A percentile compares a stretch with the other conserved stretches of the same genome.
These are phyloP conservation scores for Trochalopteron elliotii DNA, from an alignment of 2,113 vertebrate species.

Conservation along the genomic window DNA sequence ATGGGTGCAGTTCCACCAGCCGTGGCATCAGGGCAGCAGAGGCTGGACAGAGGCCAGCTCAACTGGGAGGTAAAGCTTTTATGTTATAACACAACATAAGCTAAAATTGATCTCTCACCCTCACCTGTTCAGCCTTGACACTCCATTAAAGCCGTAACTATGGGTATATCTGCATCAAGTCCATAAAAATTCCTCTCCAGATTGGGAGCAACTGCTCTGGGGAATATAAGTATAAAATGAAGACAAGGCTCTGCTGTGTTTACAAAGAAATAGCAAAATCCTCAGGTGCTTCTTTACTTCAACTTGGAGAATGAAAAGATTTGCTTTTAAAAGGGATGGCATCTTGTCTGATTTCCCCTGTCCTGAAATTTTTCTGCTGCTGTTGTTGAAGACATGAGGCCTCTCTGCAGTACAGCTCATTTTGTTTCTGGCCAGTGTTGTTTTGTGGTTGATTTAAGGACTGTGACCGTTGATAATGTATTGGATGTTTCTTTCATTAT, in stretches of 20 bases:
- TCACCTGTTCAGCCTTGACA: neutral
- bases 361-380: neutral
- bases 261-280: neutral
- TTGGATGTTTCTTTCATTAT: neutral
- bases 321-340: neutral
- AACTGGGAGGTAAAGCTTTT: neutral
- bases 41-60: neutral
- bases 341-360: neutral
- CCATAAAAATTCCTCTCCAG: neutral
- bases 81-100: neutral
- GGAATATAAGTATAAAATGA: neutral
- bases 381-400: neutral
- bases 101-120: neutral
- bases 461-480: neutral
- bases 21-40: neutral
- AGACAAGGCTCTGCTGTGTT: neutral
- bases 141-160: neutral
- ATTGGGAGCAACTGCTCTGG: neutral
- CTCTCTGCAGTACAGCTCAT: neutral
- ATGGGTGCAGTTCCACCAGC: neutral
- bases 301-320: neutral
- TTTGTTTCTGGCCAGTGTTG: neutral
- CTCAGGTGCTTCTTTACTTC: neutral
- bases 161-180: neutral
- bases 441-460: neutral